Evolutionary conservation across 2,113 vertebrate species (phyloP).

Genomic region (Apteryx mantelli): DNA sequence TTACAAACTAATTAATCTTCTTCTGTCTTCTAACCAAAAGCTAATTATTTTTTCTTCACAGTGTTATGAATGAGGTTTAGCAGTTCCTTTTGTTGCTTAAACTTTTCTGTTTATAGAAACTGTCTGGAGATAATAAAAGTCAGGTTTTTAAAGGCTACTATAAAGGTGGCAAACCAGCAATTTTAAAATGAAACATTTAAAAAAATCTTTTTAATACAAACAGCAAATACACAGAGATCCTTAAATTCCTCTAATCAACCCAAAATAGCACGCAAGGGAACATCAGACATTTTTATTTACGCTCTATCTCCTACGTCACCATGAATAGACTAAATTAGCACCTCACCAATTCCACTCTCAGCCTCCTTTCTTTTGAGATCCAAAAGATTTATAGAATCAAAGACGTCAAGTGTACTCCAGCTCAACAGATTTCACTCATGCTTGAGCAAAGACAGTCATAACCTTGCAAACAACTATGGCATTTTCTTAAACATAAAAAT

Average conservation of each 20-base stretch:
- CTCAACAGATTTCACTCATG: background rate
- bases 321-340: background rate
- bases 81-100: background rate
- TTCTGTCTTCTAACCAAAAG: background rate
- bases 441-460: background rate
- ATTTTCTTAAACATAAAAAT: background rate
- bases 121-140: background rate
- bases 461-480: background rate
- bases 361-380: background rate
- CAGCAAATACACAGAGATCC: background rate
- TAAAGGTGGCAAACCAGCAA: background rate
- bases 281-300: accelerated
- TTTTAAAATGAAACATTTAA: background rate
- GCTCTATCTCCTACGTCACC: background rate
- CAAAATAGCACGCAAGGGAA: background rate
- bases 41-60: slow-evolving; percentile 33
- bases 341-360: background rate
- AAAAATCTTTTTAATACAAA: background rate
- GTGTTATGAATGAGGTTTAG: background rate
- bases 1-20: slow-evolving; percentile 40
- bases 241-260: background rate
- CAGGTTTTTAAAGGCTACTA: background rate
- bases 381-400: background rate
- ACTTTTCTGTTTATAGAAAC: background rate
- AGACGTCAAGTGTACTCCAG: background rate